Evolutionary conservation across 2,888 invertebrate species (phyloP).

Genomic region (Steinernema scapterisci): DNA sequence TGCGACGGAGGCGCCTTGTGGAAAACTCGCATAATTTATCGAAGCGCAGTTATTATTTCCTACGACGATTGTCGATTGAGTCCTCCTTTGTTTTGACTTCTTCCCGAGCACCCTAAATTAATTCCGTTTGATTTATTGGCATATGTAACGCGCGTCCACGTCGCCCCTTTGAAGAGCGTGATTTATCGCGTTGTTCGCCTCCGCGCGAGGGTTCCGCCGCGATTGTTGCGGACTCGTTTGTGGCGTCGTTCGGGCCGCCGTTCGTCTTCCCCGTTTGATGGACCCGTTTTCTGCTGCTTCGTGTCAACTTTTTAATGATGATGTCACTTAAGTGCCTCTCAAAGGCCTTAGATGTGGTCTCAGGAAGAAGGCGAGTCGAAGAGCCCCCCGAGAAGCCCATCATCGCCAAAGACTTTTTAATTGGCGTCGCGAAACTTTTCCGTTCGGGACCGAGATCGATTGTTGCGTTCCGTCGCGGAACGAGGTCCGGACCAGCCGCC

Average conservation of each 20-base stretch:
- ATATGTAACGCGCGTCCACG: constrained; percentile 24
- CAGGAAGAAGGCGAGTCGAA: not conserved
- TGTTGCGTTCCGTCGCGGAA: constrained; percentile 14
- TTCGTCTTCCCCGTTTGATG: too few relatives aligned
- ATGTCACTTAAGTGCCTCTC: constrained; percentile 1
- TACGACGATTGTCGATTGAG: constrained; percentile 18
- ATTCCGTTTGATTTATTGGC: constrained; percentile 31
- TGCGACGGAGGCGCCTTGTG: not conserved
- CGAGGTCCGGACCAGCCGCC: too few relatives aligned
- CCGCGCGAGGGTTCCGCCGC: not conserved
- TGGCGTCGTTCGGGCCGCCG: too few relatives aligned
- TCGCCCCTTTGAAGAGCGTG: constrained; percentile 11
- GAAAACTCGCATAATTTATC: constrained; percentile 19
- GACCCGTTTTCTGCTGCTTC: too few relatives aligned
- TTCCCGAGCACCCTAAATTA: constrained; percentile 28
- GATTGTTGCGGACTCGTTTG: not conserved
- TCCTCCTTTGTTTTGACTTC: constrained; percentile 16
- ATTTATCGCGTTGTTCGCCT: constrained; percentile 8
- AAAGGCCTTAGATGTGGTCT: not conserved
- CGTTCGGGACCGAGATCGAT: not conserved
- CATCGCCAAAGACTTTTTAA: constrained; percentile 21
- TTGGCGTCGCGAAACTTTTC: constrained; percentile 24
- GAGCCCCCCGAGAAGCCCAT: not conserved
- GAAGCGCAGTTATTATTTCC: constrained; percentile 8
- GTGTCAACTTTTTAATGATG: not conserved